Percentiles rank a stretch among this genome's conserved stretches.
These are phyloP conservation scores for Dendroctonus valens DNA, from an alignment of 1,140 invertebrate species.

Conservation along the genomic window DNA sequence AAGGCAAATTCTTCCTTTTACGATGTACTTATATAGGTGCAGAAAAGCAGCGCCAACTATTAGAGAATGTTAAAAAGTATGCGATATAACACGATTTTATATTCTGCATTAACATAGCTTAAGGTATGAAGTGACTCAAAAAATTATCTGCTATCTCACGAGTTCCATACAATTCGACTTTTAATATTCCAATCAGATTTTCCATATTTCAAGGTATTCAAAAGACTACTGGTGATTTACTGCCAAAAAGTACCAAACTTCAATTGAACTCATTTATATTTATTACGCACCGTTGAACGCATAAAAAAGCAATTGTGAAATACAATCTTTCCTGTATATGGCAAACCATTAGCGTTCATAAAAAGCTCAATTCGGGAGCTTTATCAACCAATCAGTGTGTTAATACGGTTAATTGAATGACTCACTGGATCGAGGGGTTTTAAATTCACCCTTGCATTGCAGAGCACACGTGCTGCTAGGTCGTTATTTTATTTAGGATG, in stretches of 20 bases:
- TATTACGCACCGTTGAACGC: too few species aligned
- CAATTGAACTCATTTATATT: too few species aligned
- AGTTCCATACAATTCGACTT: background rate
- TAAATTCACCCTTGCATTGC: slow-evolving; percentile 33
- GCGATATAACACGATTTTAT: background rate
- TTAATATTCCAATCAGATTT: too few species aligned
- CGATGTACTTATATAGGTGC: slow-evolving; percentile 1
- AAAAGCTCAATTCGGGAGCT: slow-evolving; percentile 18
- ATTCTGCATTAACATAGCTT: background rate
- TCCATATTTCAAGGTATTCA: too few species aligned
- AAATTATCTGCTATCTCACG: background rate
- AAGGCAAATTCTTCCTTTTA: slow-evolving; percentile 1
- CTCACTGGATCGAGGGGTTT: slow-evolving; percentile 28
- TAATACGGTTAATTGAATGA: slow-evolving; percentile 37
- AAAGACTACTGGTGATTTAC: too few species aligned
- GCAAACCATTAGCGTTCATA: slow-evolving; percentile 24
- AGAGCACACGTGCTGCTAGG: slow-evolving; percentile 30
- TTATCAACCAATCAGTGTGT: slow-evolving; percentile 36
- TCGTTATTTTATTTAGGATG: slow-evolving; percentile 1
- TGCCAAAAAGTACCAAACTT: too few species aligned
- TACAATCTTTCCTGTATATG: slow-evolving; percentile 4
- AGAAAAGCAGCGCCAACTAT: background rate
- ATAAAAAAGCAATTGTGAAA: too few species aligned
- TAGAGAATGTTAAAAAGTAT: background rate
- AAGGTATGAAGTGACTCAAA: background rate